Percentiles rank a stretch among this genome's conserved stretches.
These are phyloP conservation scores for Cataglyphis altisquamis DNA, from an alignment of 2,888 invertebrate species.

Conservation along the genomic window DNA sequence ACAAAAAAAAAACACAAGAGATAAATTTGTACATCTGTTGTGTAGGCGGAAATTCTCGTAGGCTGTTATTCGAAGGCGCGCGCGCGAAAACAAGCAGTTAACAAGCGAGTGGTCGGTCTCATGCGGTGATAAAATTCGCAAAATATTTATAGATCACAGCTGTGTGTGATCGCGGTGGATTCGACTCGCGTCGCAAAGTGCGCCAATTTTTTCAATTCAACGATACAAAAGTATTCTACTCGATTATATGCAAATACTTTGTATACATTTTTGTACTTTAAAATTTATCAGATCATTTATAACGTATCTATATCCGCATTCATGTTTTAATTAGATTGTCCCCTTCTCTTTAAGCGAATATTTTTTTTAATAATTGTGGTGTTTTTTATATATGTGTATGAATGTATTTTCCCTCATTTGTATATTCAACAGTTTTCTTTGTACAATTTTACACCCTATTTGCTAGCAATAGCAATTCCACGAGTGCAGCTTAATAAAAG, in stretches of 20 bases:
- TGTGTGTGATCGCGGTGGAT: slow-evolving; percentile 64
- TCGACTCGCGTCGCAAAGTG: slow-evolving; percentile 42
- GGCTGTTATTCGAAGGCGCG: slow-evolving; percentile 33
- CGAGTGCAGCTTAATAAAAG: slow-evolving; percentile 63
- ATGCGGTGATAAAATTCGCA: slow-evolving; percentile 65
- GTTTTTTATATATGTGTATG: neutral
- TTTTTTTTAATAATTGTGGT: neutral
- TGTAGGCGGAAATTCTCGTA: slow-evolving; percentile 45
- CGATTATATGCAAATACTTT: neutral
- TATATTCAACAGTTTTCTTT: slow-evolving; percentile 1
- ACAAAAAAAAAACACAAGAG: neutral
- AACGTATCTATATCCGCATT: neutral
- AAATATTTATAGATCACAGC: slow-evolving; percentile 80
- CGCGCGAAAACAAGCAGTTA: slow-evolving; percentile 51
- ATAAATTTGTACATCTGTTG: slow-evolving; percentile 34
- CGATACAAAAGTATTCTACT: neutral
- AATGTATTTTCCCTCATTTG: neutral
- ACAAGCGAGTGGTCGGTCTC: slow-evolving; percentile 16
- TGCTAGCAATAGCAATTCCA: slow-evolving; percentile 46
- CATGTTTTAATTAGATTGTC: neutral
- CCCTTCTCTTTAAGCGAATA: neutral
- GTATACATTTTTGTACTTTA: neutral
- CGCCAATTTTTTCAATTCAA: slow-evolving; percentile 8
- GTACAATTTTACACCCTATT: neutral
- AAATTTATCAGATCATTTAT: neutral